These are phyloP conservation scores for Oreochromis tanganicae DNA, from an alignment of 2,113 vertebrate genomes.

Conservation along the genomic window DNA sequence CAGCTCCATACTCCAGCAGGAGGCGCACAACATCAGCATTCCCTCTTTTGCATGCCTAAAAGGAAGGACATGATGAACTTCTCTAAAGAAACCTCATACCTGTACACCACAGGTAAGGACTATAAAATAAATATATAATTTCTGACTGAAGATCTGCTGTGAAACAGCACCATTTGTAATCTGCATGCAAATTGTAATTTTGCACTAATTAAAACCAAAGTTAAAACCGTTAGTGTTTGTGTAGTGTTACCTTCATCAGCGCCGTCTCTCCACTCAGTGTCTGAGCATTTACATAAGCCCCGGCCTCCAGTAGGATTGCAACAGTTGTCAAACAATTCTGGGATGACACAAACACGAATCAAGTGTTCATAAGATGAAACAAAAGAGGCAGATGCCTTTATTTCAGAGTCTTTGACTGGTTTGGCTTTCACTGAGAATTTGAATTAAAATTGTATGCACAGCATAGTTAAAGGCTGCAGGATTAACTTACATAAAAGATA, in stretches of 20 bases:
- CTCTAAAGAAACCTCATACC: neutral
- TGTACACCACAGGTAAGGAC: neutral
- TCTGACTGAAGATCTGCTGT: neutral
- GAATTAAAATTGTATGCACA: neutral
- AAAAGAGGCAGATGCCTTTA: neutral
- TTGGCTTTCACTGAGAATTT: neutral
- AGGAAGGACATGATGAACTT: neutral
- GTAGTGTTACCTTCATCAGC: conserved; percentile 85
- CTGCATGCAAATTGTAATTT: neutral
- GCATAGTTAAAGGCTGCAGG: too few species aligned
- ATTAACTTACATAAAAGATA: neutral
- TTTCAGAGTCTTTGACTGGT: neutral
- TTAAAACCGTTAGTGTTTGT: neutral
- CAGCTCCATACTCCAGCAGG: conserved; percentile 89
- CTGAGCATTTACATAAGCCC: conserved; percentile 87
- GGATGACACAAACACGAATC: neutral
- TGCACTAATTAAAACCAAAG: neutral
- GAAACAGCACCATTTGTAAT: neutral
- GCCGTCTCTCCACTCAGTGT: conserved; percentile 88
- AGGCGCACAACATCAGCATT: conserved; percentile 91
- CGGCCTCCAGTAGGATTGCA: conserved; percentile 92
- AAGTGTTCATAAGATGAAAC: neutral
- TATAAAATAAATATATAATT: neutral
- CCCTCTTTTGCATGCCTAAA: conserved; percentile 91
- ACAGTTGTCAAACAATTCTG: conserved; percentile 94